Evolutionary conservation across 2,888 invertebrate species (phyloP).

Genomic region (Xanthorhoe designata): DNA sequence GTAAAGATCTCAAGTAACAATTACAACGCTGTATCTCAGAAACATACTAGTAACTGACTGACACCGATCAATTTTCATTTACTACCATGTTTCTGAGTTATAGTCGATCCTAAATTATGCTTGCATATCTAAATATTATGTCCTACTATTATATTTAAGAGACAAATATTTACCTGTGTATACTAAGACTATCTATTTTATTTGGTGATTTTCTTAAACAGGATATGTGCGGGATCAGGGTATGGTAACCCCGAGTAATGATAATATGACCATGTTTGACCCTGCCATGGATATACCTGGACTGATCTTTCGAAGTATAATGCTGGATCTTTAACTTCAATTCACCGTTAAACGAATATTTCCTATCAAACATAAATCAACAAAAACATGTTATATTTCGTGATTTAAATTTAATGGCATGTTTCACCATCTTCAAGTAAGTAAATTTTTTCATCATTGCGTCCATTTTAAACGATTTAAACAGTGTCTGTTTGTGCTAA

Average conservation of each 20-base stretch:
- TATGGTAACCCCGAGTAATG: slow-evolving; percentile 6
- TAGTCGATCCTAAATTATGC: slow-evolving; percentile 17
- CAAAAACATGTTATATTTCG: neutral
- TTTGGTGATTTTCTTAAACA: slow-evolving; percentile 26
- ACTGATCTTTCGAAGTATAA: slow-evolving; percentile 22
- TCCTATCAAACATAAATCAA: neutral
- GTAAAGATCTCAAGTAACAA: slow-evolving; percentile 27
- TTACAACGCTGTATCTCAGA: slow-evolving; percentile 29
- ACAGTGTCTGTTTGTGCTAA: no score
- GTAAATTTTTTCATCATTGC: no score
- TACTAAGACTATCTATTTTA: slow-evolving; percentile 11
- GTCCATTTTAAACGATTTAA: no score
- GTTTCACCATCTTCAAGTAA: no score
- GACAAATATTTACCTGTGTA: slow-evolving; percentile 17
- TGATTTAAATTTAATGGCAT: neutral
- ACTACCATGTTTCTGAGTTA: slow-evolving; percentile 23
- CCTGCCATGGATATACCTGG: slow-evolving; percentile 22
- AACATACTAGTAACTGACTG: slow-evolving; percentile 20
- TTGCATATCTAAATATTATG: slow-evolving; percentile 30
- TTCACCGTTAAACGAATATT: neutral
- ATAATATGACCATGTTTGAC: slow-evolving; percentile 1
- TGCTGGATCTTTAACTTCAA: slow-evolving; percentile 14
- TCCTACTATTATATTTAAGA: slow-evolving; percentile 26
- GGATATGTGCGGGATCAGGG: neutral
- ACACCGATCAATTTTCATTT: slow-evolving; percentile 14